These are phyloP conservation scores for Boloria selene DNA, from an alignment of 2,888 invertebrate species.

Conservation along the genomic window DNA sequence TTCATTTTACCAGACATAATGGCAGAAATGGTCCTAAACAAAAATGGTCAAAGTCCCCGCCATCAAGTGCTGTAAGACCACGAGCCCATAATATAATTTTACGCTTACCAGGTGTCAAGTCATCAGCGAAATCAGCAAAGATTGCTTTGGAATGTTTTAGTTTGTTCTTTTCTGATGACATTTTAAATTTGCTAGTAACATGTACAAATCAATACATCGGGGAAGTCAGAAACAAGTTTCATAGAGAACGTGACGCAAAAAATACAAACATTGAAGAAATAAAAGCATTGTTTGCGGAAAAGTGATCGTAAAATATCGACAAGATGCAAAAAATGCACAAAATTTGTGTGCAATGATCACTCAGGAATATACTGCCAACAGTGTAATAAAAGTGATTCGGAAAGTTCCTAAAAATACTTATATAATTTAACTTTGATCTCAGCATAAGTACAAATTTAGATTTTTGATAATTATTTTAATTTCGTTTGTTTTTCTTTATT, in stretches of 20 bases:
- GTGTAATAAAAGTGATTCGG: too few species aligned
- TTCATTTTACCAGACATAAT: too few species aligned
- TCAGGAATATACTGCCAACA: too few species aligned
- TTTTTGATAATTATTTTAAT: too few species aligned
- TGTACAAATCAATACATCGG: constrained; percentile 31
- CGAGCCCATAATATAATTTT: constrained; percentile 20
- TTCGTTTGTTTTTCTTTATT: too few species aligned
- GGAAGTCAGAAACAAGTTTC: too few species aligned
- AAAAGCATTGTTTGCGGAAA: constrained; percentile 38
- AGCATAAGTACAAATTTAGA: too few species aligned
- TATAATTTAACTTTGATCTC: too few species aligned
- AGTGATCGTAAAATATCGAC: too few species aligned
- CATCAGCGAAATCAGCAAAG: constrained; percentile 14
- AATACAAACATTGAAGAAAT: constrained; percentile 34
- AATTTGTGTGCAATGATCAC: too few species aligned
- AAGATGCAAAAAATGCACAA: too few species aligned
- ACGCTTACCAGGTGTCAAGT: constrained; percentile 27
- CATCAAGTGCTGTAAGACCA: constrained; percentile 1
- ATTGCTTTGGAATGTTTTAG: constrained; percentile 19
- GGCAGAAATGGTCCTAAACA: constrained; percentile 1
- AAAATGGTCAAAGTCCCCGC: constrained; percentile 2
- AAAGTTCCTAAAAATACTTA: too few species aligned
- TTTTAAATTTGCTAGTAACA: constrained; percentile 23
- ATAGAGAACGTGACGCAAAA: constrained; percentile 38
- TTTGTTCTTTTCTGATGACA: constrained; percentile 23